phyloP scores from a whole-genome alignment of 2,797 vertebrate genomes.

The Kryptopterus vitreolus region DNA sequence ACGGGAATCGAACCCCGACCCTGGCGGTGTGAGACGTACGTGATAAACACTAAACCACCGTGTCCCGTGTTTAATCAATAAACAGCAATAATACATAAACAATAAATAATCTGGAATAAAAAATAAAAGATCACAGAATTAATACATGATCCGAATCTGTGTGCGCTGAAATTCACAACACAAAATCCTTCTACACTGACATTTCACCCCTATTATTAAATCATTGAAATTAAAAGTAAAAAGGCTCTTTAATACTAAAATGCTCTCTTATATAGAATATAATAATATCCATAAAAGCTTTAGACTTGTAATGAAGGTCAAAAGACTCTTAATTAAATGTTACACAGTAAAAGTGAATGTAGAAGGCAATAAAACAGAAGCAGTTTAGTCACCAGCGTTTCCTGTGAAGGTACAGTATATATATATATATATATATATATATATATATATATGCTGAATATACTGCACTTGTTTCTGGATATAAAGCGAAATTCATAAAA shows the following conservation, averaged over 20 bases:
- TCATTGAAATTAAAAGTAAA: constrained; percentile 2
- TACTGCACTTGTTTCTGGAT: constrained; percentile 9
- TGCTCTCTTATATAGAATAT: constrained; percentile 51
- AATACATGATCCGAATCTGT: no score
- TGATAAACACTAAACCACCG: no score
- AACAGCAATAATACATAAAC: background rate
- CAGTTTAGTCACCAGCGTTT: constrained; percentile 36
- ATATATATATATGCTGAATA: no score
- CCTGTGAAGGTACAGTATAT: constrained; percentile 31
- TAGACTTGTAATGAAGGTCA: constrained; percentile 58
- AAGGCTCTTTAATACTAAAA: constrained; percentile 55
- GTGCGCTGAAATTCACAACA: background rate
- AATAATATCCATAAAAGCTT: constrained; percentile 63
- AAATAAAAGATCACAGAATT: no score
- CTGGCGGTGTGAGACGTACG: no score
- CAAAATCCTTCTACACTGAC: background rate
- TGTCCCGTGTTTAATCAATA: background rate
- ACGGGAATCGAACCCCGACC: no score
- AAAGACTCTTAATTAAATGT: constrained; percentile 58
- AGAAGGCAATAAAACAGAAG: constrained; percentile 32
- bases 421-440: no score
- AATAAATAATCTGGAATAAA: background rate
- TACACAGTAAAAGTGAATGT: constrained; percentile 31
- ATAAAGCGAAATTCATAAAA: constrained; percentile 38
- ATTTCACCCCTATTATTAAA: constrained; percentile 5